These are phyloP conservation scores for Lepidocolaptes lacrymiger DNA, from an alignment of 2,797 vertebrate genomes.

Conservation along the genomic window DNA sequence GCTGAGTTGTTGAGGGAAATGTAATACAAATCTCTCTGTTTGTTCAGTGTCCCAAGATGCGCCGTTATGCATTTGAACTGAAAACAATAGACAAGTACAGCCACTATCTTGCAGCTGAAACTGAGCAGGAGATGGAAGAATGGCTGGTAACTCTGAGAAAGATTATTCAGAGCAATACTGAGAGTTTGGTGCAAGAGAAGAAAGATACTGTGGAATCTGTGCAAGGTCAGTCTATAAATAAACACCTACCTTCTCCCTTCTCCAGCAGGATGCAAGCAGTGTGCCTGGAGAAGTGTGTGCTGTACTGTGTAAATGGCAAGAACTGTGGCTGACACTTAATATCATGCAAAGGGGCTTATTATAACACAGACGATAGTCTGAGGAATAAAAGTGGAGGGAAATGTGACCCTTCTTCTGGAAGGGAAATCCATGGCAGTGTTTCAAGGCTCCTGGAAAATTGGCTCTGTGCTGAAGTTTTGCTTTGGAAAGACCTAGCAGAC, in stretches of 20 bases:
- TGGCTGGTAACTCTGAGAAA: conserved; percentile 92
- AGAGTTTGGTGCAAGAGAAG: conserved; percentile 85
- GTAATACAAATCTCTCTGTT: not conserved
- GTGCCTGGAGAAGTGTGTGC: not conserved
- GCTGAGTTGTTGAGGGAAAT: not conserved
- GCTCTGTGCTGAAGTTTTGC: not conserved
- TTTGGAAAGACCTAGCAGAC: not conserved
- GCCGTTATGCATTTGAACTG: conserved; percentile 92
- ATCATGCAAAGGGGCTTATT: not conserved
- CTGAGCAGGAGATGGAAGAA: conserved; percentile 95
- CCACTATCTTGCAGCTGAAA: conserved; percentile 95
- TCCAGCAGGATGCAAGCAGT: not conserved
- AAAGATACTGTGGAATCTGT: conserved; percentile 86
- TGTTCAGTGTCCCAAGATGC: conserved; percentile 93
- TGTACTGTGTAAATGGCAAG: not conserved
- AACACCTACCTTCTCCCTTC: not conserved
- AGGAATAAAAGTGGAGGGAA: conserved; percentile 45
- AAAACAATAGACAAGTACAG: conserved; percentile 97
- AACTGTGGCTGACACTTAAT: not conserved
- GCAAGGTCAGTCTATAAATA: conserved; percentile 71
- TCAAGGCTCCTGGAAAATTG: conserved; percentile 52
- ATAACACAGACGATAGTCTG: not conserved
- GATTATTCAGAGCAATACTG: conserved; percentile 88
- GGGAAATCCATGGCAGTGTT: conserved; percentile 54
- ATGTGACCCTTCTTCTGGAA: not conserved